Percentiles rank a stretch among this genome's conserved stretches.
Evolutionary conservation across 2,888 invertebrate species (phyloP).

Genomic region (Tolmerus cingulatus): DNA sequence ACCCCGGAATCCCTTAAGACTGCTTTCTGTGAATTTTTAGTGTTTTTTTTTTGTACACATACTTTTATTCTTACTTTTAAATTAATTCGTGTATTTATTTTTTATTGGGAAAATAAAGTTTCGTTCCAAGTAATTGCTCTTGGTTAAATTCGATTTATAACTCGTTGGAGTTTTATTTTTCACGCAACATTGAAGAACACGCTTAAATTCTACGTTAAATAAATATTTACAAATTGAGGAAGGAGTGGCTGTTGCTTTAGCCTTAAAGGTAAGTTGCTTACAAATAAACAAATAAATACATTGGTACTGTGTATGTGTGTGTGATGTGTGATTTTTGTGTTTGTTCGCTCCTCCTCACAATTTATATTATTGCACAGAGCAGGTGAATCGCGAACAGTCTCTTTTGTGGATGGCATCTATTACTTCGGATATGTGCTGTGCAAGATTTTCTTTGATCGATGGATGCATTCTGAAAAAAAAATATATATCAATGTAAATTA

Average conservation of each 20-base stretch:
- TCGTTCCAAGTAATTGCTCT: neutral
- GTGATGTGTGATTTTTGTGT: neutral
- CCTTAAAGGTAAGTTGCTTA: slow-evolving; percentile 2
- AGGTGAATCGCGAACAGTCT: slow-evolving; percentile 72
- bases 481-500: neutral
- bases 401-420: slow-evolving; percentile 76
- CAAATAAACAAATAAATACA: slow-evolving; percentile 19
- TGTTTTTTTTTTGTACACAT: neutral
- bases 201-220: neutral
- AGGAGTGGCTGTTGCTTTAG: neutral
- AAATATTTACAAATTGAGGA: neutral
- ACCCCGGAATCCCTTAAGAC: neutral
- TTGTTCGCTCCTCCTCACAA: neutral
- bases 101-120: slow-evolving; percentile 24
- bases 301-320: neutral
- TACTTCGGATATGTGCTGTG: slow-evolving; percentile 75
- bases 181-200: neutral
- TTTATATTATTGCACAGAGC: neutral
- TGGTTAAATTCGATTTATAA: slow-evolving; percentile 10
- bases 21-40: slow-evolving; percentile 6
- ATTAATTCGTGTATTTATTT: slow-evolving; percentile 5
- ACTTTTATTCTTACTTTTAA: neutral
- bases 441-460: slow-evolving; percentile 68
- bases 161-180: neutral
- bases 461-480: slow-evolving; percentile 70